Evolutionary conservation across 92 coral and sea anemone genomes (phyloP), one percentile per base, ranked within the genome.

Genomic region (Phenganax stokvisi): DNA sequence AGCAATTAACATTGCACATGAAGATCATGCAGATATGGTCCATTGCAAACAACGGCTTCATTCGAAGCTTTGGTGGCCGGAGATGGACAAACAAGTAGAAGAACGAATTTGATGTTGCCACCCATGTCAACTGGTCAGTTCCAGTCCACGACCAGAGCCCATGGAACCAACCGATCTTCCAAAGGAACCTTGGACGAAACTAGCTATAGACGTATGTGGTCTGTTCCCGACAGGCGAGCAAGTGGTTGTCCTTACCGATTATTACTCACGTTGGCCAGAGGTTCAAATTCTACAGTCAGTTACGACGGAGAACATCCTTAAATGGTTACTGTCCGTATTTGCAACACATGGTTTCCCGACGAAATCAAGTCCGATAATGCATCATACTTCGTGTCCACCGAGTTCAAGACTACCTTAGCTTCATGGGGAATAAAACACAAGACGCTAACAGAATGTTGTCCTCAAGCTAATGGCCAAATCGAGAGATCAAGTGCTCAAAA

Each of bases 311-410:
- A 82, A 47, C 67, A 67, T 85, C 1, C 80, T 88, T 54, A 77
- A 83, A 68, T 62, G 87, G 89, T 82, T 81, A 15, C 56, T 59
- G 30, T 30, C 83, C 2, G 72, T 89, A 58, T 86, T 89, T 58
- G 86, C 86, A 4, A 54, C 53, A 74, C 87, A 86, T 13, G 92
- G 86, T 7, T 89, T 61, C 87, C 85, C 3, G 56, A 86, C 28
- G 64, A 71, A 70, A 57, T 89, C 71, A 83, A 86, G 79, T 83
- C 89, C 3, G 92, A 89, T 78, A 89, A 86, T 25, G 81, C 92
- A 9, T 83, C 89, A 12, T 84, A 83, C 65, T 89, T 89, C 85
- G 80, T 80, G 12, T 83, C 87, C n/a, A 56, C 67, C 51, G 87
- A 89, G 75, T 89, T 82, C 87, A 61, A 54, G 51, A 77, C 59